Percentiles rank a stretch among this genome's conserved stretches.
Evolutionary conservation across 2,888 invertebrate genomes (phyloP).

Genomic region (Parnassius orleans): DNA sequence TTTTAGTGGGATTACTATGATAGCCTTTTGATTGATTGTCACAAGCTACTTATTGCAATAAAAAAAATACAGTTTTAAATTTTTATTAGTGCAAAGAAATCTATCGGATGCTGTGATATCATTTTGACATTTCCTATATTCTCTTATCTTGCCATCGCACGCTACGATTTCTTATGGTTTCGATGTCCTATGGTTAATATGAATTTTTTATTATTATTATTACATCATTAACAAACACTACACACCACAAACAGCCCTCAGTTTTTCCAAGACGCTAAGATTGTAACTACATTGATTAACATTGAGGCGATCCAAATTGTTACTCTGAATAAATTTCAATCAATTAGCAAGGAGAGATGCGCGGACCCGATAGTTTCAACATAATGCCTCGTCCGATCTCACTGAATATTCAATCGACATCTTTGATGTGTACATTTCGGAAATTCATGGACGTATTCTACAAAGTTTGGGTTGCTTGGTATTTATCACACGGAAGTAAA

Average conservation of each 20-base stretch:
- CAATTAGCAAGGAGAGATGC: conserved; percentile 61
- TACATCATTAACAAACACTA: too few species aligned
- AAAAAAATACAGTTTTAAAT: too few species aligned
- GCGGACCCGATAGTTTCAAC: conserved; percentile 52
- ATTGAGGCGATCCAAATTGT: conserved; percentile 48
- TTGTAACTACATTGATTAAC: conserved; percentile 38
- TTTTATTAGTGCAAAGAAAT: too few species aligned
- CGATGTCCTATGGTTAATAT: too few species aligned
- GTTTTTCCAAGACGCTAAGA: conserved; percentile 23
- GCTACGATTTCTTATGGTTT: too few species aligned
- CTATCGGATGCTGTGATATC: too few species aligned
- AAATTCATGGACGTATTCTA: conserved; percentile 32
- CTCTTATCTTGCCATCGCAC: too few species aligned
- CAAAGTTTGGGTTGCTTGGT: conserved; percentile 16
- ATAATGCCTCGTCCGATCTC: conserved; percentile 57
- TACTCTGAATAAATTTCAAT: conserved; percentile 72
- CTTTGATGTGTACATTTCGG: conserved; percentile 57
- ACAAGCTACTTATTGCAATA: too few species aligned
- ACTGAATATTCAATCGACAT: conserved; percentile 69
- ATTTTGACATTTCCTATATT: too few species aligned
- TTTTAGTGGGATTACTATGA: too few species aligned
- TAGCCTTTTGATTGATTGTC: conserved; percentile 33
- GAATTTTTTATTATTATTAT: too few species aligned
- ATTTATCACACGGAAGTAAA: conserved; percentile 1
- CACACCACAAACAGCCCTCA: too few species aligned